Evolutionary conservation across 2,113 vertebrate genomes (phyloP).

Genomic region (Ramphastos sulfuratus): DNA sequence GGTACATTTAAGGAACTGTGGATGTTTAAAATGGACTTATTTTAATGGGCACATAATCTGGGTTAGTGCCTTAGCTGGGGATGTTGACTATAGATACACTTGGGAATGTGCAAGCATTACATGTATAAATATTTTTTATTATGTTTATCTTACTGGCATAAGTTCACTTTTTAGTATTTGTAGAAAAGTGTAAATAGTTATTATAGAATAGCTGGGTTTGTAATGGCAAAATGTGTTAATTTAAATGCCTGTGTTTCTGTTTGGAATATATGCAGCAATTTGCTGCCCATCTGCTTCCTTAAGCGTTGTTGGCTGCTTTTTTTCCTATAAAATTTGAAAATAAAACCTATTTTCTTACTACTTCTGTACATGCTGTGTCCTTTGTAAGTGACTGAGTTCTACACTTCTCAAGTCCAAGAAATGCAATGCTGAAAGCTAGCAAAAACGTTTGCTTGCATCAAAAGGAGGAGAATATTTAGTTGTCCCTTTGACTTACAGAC

Average conservation of each 20-base stretch:
- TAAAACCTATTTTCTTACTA: constrained; percentile 14
- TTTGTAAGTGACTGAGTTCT: background rate
- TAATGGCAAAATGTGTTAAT: background rate
- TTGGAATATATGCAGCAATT: background rate
- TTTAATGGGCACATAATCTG: background rate
- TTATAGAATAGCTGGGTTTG: background rate
- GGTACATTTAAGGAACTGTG: background rate
- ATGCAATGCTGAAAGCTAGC: background rate
- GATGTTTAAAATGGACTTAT: background rate
- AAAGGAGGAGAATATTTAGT: background rate
- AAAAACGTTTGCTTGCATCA: background rate
- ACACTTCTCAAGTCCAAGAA: background rate
- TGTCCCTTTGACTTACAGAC: background rate
- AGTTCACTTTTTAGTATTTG: background rate
- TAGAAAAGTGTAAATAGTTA: background rate
- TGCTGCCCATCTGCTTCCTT: background rate
- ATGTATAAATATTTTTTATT: too few relatives aligned
- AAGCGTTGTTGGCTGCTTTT: background rate
- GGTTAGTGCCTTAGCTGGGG: background rate
- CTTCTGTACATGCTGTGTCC: background rate
- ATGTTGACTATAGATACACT: background rate
- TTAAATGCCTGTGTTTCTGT: background rate
- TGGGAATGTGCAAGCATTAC: background rate
- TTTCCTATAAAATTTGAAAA: background rate
- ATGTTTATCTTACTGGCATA: background rate